Evolutionary conservation across 1,140 invertebrate species (phyloP).

Genomic region (Caenorhabditis latens): DNA sequence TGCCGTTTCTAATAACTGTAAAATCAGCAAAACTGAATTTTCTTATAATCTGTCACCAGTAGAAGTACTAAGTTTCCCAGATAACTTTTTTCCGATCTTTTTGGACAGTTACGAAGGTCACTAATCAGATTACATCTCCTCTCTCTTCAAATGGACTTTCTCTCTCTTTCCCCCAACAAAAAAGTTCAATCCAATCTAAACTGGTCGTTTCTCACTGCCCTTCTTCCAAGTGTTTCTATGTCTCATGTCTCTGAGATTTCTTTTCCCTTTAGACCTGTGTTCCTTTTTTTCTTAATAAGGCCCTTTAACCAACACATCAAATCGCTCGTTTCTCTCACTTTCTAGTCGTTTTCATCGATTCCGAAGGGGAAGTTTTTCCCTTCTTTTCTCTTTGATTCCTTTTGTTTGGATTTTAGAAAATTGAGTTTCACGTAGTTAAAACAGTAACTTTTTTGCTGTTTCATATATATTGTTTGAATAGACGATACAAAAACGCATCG

Average conservation of each 20-base stretch:
- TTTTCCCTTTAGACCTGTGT: not conserved
- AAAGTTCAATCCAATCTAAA: conserved; percentile 36
- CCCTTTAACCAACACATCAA: not conserved
- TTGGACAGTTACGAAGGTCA: not conserved
- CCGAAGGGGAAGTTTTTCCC: no score
- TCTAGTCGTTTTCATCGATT: not conserved
- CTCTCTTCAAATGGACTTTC: not conserved
- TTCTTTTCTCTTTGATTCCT: no score
- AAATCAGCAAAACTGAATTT: no score
- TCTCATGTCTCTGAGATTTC: not conserved
- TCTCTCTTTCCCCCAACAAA: not conserved
- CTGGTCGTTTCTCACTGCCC: not conserved
- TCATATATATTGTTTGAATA: no score
- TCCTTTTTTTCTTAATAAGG: conserved; percentile 43
- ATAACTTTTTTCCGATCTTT: no score
- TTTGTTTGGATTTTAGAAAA: no score
- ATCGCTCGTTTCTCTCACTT: not conserved
- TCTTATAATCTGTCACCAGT: no score
- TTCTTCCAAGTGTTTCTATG: not conserved
- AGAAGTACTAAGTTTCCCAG: no score
- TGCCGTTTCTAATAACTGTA: no score
- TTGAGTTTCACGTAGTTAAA: no score
- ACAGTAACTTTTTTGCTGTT: no score
- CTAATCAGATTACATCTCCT: not conserved
- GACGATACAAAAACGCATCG: no score